Evolutionary conservation across 2,888 invertebrate genomes (phyloP).

Genomic region (Baccha elongata): DNA sequence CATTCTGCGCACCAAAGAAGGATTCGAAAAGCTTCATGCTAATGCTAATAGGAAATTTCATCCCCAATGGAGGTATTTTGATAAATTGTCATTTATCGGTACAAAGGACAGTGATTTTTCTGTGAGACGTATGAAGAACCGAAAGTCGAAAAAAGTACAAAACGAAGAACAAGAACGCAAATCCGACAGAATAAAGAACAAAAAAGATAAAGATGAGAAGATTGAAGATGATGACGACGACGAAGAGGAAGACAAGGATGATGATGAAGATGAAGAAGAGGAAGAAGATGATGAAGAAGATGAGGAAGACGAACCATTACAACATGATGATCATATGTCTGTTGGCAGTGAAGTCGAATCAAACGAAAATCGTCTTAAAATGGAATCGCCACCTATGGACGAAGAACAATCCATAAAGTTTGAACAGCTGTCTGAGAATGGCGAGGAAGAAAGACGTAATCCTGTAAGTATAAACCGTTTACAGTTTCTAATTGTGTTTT

Average conservation of each 20-base stretch:
- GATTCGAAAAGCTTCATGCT: slow-evolving; percentile 47
- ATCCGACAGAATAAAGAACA: neutral
- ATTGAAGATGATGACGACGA: neutral
- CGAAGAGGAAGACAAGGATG: neutral
- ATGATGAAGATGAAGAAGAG: slow-evolving; percentile 2
- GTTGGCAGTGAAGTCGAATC: slow-evolving; percentile 2
- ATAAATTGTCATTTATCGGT: slow-evolving; percentile 56
- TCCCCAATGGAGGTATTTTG: slow-evolving; percentile 54
- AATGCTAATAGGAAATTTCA: slow-evolving; percentile 61
- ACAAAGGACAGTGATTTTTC: slow-evolving; percentile 45
- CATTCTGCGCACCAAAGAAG: slow-evolving; percentile 40
- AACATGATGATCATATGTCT: slow-evolving; percentile 15
- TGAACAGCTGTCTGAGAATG: slow-evolving; percentile 13
- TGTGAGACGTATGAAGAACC: slow-evolving; percentile 29
- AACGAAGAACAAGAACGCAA: neutral
- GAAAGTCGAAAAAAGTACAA: slow-evolving; percentile 2
- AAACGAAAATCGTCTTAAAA: neutral
- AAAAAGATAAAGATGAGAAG: neutral
- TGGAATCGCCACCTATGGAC: neutral
- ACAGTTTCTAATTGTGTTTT: no score
- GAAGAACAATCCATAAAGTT: neutral
- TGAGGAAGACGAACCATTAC: neutral
- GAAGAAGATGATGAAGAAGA: slow-evolving; percentile 21
- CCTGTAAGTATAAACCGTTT: slow-evolving; percentile 11
- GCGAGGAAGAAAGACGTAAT: slow-evolving; percentile 13